Percentiles rank a stretch among this genome's conserved stretches.
Conservation (phyloP, 2,113 vertebrate genomes). For the Zingel zingel region DNA sequence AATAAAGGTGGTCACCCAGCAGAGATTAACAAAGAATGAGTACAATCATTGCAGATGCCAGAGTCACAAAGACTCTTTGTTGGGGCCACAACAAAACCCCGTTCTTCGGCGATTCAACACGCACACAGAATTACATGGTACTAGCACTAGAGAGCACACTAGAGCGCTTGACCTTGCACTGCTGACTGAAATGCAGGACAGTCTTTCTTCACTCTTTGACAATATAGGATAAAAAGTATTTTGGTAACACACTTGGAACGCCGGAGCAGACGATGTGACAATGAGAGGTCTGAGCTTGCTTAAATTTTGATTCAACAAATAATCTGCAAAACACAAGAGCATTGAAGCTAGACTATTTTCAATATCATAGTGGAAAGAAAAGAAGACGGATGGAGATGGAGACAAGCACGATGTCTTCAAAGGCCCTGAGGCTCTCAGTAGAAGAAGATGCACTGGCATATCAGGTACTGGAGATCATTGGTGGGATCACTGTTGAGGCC, state of each 20-base stretch:
- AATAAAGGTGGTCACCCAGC: slow-evolving; percentile 86
- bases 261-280: slow-evolving; percentile 3
- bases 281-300: neutral
- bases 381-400: slow-evolving; percentile 41
- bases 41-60: slow-evolving; percentile 87
- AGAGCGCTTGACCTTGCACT: slow-evolving; percentile 75
- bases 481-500: slow-evolving; percentile 47
- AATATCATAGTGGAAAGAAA: neutral
- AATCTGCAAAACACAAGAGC: neutral
- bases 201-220: slow-evolving; percentile 76
- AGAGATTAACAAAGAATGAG: slow-evolving; percentile 90
- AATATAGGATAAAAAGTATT: slow-evolving; percentile 41
- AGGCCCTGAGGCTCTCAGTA: slow-evolving; percentile 72
- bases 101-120: slow-evolving; percentile 83
- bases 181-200: slow-evolving; percentile 80
- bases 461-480: slow-evolving; percentile 65
- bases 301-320: slow-evolving; percentile 4
- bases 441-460: slow-evolving; percentile 73
- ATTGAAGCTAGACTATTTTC: neutral
- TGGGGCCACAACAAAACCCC: slow-evolving; percentile 86
- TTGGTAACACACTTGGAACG: slow-evolving; percentile 62
- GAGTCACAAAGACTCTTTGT: slow-evolving; percentile 91
- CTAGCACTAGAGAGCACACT: slow-evolving; percentile 78
- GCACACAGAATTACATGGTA: slow-evolving; percentile 80
- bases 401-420: slow-evolving; percentile 30